Evolutionary conservation across 1,140 invertebrate genomes (phyloP), one percentile per base, ranked within the genome.

Genomic region (Halictus rubicundus): DNA sequence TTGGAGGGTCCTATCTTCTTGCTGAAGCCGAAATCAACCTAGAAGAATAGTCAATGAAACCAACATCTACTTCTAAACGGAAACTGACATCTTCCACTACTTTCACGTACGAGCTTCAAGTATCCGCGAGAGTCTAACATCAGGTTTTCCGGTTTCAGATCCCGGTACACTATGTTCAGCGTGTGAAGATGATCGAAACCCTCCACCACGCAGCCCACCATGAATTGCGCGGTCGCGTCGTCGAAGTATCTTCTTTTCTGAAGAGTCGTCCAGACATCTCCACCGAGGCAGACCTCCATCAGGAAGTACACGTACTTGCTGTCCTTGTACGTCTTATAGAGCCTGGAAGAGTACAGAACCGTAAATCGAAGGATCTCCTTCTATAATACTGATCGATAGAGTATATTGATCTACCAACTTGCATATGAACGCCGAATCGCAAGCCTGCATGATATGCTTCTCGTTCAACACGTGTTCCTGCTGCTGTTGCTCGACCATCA

Each of bases 1-100:
- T 98, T 98, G 60, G 95, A 94, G 3, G 94, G 91, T 4, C 95
- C 94, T 60, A 99, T 94, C 82, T 96, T 95, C 93, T 99, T 99
- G 12, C 98, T 98, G 91, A 99, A 99, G n/a, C 98, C 98, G 94
- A 99, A 99, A 93, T 99, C 99, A 37, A 99, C 98, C 96, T 90
- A 61, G 7, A 49, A 68, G 3, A 60, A 42, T n/a, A 23, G 8
- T 16, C 21, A 1, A 9, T 32, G 32, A 23, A 32, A 32, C 3
- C 1, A 32, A 32, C 3, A 32, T 32, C 1, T 32, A 32, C 32
- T 32, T 32, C 32, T 42, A 42, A 27, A 39, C 5, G 23, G 2
- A 9, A 10, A 59, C 16, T 2, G 3, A 42, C 39, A 3, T 16
- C 2, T 65, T 0, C 1, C 16, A 61, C 88, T 91, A n/a, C n/a